Evolutionary conservation across 2,888 invertebrate species (phyloP).

Genomic region (Temnothorax ravouxi): DNA sequence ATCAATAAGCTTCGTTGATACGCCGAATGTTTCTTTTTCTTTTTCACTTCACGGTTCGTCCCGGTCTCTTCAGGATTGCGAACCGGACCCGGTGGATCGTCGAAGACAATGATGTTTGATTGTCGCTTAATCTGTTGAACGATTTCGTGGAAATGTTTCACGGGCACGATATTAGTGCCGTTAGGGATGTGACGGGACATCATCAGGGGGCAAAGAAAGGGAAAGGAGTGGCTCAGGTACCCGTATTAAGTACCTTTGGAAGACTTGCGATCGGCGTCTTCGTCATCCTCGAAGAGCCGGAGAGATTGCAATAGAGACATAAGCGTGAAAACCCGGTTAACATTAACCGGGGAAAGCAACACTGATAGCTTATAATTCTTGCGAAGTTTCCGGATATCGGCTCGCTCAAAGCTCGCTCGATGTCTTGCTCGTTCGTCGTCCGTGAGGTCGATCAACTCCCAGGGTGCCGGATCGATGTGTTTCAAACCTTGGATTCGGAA

Average conservation of each 20-base stretch:
- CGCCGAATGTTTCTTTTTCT: neutral
- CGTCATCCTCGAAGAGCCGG: conserved; percentile 27
- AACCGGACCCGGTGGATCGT: conserved; percentile 26
- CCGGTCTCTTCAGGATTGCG: conserved; percentile 43
- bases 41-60: conserved; percentile 25
- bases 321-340: conserved; percentile 18
- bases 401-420: conserved; percentile 26
- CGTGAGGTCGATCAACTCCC: conserved; percentile 35
- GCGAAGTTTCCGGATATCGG: conserved; percentile 26
- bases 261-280: neutral
- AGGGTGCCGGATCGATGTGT: conserved; percentile 16
- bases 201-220: neutral
- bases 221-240: conserved; percentile 12
- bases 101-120: conserved; percentile 5
- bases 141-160: conserved; percentile 9
- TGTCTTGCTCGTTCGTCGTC: conserved; percentile 23
- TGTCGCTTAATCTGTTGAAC: conserved; percentile 33
- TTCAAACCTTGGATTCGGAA: conserved; percentile 34
- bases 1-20: neutral
- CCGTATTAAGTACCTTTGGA: conserved; percentile 26
- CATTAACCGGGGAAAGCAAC: conserved; percentile 35
- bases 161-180: conserved; percentile 63
- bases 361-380: conserved; percentile 6
- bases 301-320: neutral
- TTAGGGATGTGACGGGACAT: conserved; percentile 39